A percentile compares a stretch with the other conserved stretches of the same genome.
These are phyloP conservation scores for Perccottus glenii DNA, from an alignment of 2,113 vertebrate species.

Conservation along the genomic window DNA sequence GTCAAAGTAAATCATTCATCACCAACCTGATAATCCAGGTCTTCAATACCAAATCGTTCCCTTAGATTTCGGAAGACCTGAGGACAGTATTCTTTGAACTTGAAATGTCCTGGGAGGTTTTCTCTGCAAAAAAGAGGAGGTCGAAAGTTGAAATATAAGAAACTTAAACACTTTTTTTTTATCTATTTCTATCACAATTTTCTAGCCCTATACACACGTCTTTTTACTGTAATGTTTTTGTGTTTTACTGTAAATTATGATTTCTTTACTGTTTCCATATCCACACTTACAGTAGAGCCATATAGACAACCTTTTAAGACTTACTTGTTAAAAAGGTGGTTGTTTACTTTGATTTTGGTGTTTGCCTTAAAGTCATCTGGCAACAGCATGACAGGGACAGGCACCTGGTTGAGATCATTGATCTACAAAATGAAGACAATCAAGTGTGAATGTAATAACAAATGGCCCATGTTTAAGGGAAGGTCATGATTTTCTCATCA, in stretches of 20 bases:
- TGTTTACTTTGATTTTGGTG: slow-evolving; percentile 96
- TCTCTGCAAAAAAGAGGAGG: slow-evolving; percentile 78
- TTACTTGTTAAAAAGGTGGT: slow-evolving; percentile 95
- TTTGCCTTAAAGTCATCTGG: slow-evolving; percentile 96
- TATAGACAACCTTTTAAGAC: not conserved
- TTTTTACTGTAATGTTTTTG: too few relatives aligned
- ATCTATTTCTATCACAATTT: too few relatives aligned
- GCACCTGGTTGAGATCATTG: slow-evolving; percentile 92
- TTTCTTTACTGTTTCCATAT: too few relatives aligned
- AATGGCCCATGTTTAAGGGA: too few relatives aligned
- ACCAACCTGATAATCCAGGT: slow-evolving; percentile 91
- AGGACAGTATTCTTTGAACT: slow-evolving; percentile 96
- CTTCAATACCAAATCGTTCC: slow-evolving; percentile 91
- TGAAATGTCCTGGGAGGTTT: slow-evolving; percentile 93
- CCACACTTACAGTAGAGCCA: not conserved
- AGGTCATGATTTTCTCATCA: too few relatives aligned
- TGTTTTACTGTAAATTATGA: not conserved
- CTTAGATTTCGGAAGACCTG: slow-evolving; percentile 94
- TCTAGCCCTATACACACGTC: too few relatives aligned
- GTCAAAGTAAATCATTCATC: not conserved
- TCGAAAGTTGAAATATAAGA: not conserved
- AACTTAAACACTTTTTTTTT: too few relatives aligned
- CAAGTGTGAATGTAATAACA: too few relatives aligned
- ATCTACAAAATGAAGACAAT: slow-evolving; percentile 74
- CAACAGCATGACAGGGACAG: slow-evolving; percentile 91